Evolutionary conservation across 2,113 vertebrate genomes (phyloP).

Genomic region (Tamias sibiricus): DNA sequence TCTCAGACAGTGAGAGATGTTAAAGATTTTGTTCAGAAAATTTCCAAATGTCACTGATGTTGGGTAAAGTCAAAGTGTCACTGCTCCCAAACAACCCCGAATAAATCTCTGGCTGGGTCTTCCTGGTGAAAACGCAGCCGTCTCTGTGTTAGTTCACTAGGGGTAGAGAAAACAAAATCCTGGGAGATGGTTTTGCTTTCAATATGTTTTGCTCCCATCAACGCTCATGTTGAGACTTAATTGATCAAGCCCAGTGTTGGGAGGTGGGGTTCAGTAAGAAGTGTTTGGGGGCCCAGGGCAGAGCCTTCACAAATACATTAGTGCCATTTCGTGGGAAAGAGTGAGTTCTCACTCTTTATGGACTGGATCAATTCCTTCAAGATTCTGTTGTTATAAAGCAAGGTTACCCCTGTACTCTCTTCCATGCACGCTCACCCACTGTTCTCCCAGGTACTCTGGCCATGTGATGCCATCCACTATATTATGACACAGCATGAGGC

Average conservation of each 20-base stretch:
- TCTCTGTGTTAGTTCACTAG: not conserved
- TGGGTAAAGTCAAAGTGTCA: not conserved
- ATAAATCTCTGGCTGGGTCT: not conserved
- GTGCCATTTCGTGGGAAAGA: not conserved
- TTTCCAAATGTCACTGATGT: not conserved
- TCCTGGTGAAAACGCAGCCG: fast-evolving
- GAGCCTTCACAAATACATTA: not conserved
- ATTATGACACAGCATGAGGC: not conserved
- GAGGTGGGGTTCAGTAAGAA: not conserved
- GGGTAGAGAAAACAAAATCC: not conserved
- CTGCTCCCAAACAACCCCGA: not conserved
- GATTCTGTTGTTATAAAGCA: not conserved
- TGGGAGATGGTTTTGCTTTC: not conserved
- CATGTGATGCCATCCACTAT: not conserved
- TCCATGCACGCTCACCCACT: fast-evolving
- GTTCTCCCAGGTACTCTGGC: not conserved
- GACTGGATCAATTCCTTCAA: not conserved
- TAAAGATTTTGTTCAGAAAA: not conserved
- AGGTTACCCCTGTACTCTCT: not conserved
- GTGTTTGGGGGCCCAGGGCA: not conserved
- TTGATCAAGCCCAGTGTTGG: not conserved
- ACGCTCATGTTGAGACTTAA: not conserved
- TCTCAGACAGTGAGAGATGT: not conserved
- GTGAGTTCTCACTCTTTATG: not conserved
- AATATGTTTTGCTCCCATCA: not conserved